phyloP scores from a whole-genome alignment of 2,888 invertebrate species.

The Hipparchia sbordonii region DNA sequence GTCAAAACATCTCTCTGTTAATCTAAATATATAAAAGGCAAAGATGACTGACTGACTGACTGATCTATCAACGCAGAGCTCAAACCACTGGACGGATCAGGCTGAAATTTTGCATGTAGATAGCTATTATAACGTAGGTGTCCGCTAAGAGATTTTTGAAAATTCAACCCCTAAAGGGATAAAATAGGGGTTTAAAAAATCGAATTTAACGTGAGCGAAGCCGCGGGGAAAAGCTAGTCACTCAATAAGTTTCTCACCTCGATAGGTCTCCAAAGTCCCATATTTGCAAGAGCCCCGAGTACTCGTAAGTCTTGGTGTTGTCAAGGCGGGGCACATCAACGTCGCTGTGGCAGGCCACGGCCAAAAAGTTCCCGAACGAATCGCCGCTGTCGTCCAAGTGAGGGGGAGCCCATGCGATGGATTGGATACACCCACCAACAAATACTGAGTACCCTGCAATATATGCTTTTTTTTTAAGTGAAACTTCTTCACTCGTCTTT shows the following conservation, averaged over 20 bases:
- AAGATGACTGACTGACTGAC: too few relatives aligned
- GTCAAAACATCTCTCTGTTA: too few relatives aligned
- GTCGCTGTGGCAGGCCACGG: conserved; percentile 79
- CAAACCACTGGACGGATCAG: too few relatives aligned
- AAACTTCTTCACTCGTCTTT: neutral
- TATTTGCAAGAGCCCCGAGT: conserved; percentile 85
- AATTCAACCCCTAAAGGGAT: too few relatives aligned
- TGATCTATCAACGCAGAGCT: too few relatives aligned
- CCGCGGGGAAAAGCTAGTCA: too few relatives aligned
- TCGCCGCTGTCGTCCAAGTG: conserved; percentile 33
- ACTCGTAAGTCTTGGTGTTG: conserved; percentile 60
- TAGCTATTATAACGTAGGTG: too few relatives aligned
- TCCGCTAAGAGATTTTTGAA: too few relatives aligned
- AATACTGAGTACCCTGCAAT: conserved; percentile 55
- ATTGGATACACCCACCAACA: conserved; percentile 83
- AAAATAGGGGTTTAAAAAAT: too few relatives aligned
- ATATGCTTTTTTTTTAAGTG: neutral
- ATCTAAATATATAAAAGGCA: too few relatives aligned
- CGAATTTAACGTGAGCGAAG: too few relatives aligned
- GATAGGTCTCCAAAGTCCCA: conserved; percentile 84
- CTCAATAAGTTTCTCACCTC: conserved; percentile 51
- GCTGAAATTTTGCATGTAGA: too few relatives aligned
- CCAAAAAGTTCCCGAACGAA: conserved; percentile 75
- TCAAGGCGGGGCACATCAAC: conserved; percentile 76
- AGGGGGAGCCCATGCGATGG: conserved; percentile 80